Evolutionary conservation across 2,888 invertebrate genomes (phyloP), one percentile per base, ranked within the genome.

Genomic region (Eucriotettix oculatus): DNA sequence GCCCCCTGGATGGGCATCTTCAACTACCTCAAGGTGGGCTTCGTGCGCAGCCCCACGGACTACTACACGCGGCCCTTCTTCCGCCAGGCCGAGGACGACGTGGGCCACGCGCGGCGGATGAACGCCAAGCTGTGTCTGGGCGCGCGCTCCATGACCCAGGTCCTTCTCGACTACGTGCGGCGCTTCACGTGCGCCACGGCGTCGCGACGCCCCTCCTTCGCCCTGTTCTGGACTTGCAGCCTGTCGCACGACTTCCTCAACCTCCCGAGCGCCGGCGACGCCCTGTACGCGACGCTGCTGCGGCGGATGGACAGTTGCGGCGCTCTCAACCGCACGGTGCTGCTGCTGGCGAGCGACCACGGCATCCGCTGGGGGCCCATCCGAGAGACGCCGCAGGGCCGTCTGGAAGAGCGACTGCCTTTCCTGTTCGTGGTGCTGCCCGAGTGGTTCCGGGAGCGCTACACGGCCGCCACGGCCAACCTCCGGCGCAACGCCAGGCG

Each of bases 331-430:
- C 78, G 82, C 41, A 89, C 90, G 0, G 77, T 54, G 67, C 59
- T 92, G 58, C 71, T 90, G 11, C 69, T 79, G 54, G 77, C 93
- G 76, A 93, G 93, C 71, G 95, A 95, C 70, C 95, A 95, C 69
- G 95, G 95, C 0, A 83, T 92, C 61, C 76, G 94, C 63, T 93
- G 88, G 85, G 94, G 93, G 2, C 79, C 78, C 10, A 90, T 92
- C 66, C 79, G 92, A 11, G 77, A 79, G 66, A 93, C 93, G 0
- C 89, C 87, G 72, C 90, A 93, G 73, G 90, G 90, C 1, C 79
- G 85, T 69, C 78, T 94, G 69, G 95, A 96, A 72, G 94, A 92
- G 70, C 81, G 93, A 55, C 77, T 93, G 60, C 95, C 96, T 0
- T 83, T 92, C 64, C 76, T 91, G 43, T 84, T 85, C 66, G 72